A percentile compares a stretch with the other conserved stretches of the same genome.
Conservation (phyloP, 2,888 invertebrate genomes). For the Galerucella nymphaeae region DNA sequence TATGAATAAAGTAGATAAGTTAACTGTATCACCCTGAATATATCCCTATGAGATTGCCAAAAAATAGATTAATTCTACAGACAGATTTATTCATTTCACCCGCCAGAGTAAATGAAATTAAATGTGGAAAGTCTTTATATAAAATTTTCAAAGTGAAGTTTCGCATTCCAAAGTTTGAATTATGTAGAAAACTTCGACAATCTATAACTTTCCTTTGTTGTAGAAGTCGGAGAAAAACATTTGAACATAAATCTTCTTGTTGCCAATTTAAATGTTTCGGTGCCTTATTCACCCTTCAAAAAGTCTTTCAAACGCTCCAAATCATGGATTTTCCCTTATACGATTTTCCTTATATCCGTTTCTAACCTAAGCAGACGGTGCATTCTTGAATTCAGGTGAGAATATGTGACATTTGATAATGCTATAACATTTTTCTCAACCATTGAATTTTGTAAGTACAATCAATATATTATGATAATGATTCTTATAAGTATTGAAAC, state of each 20-base stretch:
- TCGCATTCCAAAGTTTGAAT: not conserved
- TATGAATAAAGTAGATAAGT: no score
- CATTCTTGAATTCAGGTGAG: not conserved
- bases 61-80: no score
- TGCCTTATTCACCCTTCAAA: slow-evolving; percentile 10
- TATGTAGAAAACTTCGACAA: slow-evolving; percentile 6
- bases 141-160: not conserved
- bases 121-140: not conserved
- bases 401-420: not conserved
- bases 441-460: no score
- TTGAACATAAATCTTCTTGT: slow-evolving; percentile 23
- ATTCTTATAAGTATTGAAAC: no score
- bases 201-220: slow-evolving; percentile 15
- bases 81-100: no score
- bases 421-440: no score
- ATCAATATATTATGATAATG: no score
- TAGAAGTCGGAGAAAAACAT: slow-evolving; percentile 9
- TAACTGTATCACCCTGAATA: no score
- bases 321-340: slow-evolving; percentile 34
- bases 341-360: slow-evolving; percentile 38
- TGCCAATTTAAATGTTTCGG: slow-evolving; percentile 21
- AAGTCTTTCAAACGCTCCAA: slow-evolving; percentile 30
- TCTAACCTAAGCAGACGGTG: not conserved
- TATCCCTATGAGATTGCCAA: no score
- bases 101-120: no score